Percentiles rank a stretch among this genome's conserved stretches.
Evolutionary conservation across 1,140 invertebrate genomes (phyloP).

Genomic region (Sycobia sp.): DNA sequence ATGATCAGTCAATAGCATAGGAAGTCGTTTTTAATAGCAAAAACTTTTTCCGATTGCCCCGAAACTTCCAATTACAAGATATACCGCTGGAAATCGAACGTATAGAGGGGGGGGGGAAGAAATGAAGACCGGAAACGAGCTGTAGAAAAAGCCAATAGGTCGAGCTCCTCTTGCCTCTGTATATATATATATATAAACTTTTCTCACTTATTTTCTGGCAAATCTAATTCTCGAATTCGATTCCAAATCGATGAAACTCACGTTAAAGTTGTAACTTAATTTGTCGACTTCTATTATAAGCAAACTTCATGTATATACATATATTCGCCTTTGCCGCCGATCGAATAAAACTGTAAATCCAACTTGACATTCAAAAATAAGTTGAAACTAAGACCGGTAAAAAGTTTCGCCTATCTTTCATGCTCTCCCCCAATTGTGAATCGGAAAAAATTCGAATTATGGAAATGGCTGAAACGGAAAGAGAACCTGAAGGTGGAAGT

Average conservation of each 20-base stretch:
- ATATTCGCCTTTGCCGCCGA: not conserved
- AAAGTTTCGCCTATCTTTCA: too few species aligned
- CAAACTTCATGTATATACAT: not conserved
- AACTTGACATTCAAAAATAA: slow-evolving; percentile 6
- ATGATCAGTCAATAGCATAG: too few species aligned
- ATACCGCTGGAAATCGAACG: not conserved
- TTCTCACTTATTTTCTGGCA: slow-evolving; percentile 2
- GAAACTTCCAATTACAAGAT: slow-evolving; percentile 4
- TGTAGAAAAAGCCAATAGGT: slow-evolving; percentile 21
- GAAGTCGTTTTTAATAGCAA: too few species aligned
- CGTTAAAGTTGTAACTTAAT: slow-evolving; percentile 19
- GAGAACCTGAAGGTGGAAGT: too few species aligned
- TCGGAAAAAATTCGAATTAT: too few species aligned
- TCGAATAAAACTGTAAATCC: not conserved
- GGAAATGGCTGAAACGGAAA: too few species aligned
- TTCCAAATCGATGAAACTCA: slow-evolving; percentile 24
- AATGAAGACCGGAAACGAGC: not conserved
- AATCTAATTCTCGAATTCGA: slow-evolving; percentile 29
- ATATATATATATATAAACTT: too few species aligned
- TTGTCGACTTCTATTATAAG: slow-evolving; percentile 1
- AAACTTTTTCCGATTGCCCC: not conserved
- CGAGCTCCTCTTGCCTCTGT: slow-evolving; percentile 6
- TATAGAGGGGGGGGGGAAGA: too few species aligned
- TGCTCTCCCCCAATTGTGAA: too few species aligned
- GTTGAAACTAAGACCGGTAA: not conserved